Percentiles rank a stretch among this genome's conserved stretches.
These are phyloP conservation scores for Anorthoa munda DNA, from an alignment of 2,888 invertebrate species.

Conservation along the genomic window DNA sequence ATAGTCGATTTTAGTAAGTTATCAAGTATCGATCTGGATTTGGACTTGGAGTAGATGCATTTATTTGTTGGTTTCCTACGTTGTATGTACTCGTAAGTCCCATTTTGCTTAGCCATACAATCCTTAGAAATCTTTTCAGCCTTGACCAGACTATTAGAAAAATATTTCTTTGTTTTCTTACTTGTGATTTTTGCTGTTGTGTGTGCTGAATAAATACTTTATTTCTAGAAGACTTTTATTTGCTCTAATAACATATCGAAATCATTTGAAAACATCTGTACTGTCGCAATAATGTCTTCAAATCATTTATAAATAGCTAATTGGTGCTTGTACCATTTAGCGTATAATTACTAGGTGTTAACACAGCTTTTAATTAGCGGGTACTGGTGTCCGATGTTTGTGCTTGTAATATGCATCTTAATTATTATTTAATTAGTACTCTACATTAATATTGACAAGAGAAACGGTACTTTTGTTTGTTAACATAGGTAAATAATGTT, in stretches of 20 bases:
- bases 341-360: conserved; percentile 21
- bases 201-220: no score
- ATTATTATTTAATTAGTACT: conserved; percentile 3
- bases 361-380: conserved; percentile 29
- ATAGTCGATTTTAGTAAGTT: not conserved
- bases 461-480: not conserved
- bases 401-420: not conserved
- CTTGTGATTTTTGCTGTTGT: no score
- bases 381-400: conserved; percentile 12
- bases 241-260: no score
- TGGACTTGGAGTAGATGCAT: not conserved
- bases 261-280: not conserved
- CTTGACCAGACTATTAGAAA: not conserved
- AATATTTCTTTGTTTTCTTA: no score
- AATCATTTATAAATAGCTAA: conserved; percentile 25
- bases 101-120: no score
- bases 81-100: no score
- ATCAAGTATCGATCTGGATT: not conserved
- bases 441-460: not conserved
- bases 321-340: conserved; percentile 7
- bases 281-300: conserved; percentile 11
- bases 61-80: no score
- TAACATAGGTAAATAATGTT: not conserved
- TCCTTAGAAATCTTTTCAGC: not conserved
- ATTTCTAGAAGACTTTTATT: no score